These are phyloP conservation scores for Ellobium chinense DNA, from an alignment of 2,888 invertebrate species.

Conservation along the genomic window DNA sequence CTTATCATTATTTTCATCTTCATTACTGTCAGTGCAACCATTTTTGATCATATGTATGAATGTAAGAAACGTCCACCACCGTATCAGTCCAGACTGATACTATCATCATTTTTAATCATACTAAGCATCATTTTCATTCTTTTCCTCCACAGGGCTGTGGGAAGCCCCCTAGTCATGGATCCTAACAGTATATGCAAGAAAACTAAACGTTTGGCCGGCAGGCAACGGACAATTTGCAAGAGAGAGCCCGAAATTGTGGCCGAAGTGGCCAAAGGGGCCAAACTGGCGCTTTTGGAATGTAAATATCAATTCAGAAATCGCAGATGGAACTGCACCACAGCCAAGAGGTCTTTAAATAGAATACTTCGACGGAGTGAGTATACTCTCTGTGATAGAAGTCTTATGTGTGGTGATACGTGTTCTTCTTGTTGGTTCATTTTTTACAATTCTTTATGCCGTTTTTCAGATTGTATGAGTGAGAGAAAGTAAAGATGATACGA, in stretches of 20 bases:
- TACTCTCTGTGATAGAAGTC: background rate
- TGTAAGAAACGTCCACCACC: too few species aligned
- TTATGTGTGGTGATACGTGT: background rate
- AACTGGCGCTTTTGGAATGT: slow-evolving; percentile 86
- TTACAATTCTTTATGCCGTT: too few species aligned
- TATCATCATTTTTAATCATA: too few species aligned
- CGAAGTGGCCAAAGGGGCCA: slow-evolving; percentile 90
- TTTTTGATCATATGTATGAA: too few species aligned
- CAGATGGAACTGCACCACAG: slow-evolving; percentile 92
- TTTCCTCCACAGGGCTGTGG: slow-evolving; percentile 76
- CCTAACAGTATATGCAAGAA: slow-evolving; percentile 93
- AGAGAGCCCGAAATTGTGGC: slow-evolving; percentile 90
- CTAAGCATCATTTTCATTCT: too few species aligned
- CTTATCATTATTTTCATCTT: too few species aligned
- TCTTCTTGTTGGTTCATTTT: too few species aligned
- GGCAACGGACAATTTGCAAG: slow-evolving; percentile 84
- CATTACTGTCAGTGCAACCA: too few species aligned
- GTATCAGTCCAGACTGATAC: too few species aligned
- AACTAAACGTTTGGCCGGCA: slow-evolving; percentile 87
- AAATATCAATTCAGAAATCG: slow-evolving; percentile 90
- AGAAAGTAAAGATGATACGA: too few species aligned
- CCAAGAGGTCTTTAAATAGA: slow-evolving; percentile 89
- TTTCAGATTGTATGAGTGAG: too few species aligned
- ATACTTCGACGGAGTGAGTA: slow-evolving; percentile 90
- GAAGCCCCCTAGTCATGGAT: slow-evolving; percentile 92